Conservation (phyloP, 2,113 vertebrate genomes). For the Ammospiza caudacuta region DNA sequence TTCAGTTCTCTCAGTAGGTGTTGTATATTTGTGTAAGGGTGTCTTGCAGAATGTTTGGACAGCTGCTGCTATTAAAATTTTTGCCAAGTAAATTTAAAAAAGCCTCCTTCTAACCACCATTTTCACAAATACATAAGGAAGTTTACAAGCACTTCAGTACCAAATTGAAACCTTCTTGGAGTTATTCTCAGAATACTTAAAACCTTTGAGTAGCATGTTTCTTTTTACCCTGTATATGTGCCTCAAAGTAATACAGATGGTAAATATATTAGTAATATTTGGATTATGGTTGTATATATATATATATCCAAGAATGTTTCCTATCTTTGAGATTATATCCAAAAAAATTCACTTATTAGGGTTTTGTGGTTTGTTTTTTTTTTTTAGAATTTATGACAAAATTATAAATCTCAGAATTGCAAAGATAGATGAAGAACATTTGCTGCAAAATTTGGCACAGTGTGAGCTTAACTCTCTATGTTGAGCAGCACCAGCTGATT, state of each 20-base stretch:
- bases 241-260: neutral
- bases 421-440: neutral
- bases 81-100: constrained; percentile 17
- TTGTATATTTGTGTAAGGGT: constrained; percentile 39
- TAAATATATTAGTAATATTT: neutral
- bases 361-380: neutral
- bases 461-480: neutral
- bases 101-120: neutral
- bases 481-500: neutral
- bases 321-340: neutral
- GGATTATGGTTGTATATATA: neutral
- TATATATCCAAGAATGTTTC: neutral
- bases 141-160: neutral
- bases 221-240: neutral
- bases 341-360: neutral
- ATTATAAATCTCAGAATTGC: neutral
- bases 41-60: constrained; percentile 63
- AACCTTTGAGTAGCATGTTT: neutral
- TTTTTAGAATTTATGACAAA: neutral
- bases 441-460: neutral
- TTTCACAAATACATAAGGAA: constrained; percentile 9
- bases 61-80: constrained; percentile 59
- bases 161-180: neutral
- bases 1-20: neutral
- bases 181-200: neutral